Percentiles rank a stretch among this genome's conserved stretches.
phyloP scores from a whole-genome alignment of 1,140 invertebrate species.

The Trypoxylus dichotomus region DNA sequence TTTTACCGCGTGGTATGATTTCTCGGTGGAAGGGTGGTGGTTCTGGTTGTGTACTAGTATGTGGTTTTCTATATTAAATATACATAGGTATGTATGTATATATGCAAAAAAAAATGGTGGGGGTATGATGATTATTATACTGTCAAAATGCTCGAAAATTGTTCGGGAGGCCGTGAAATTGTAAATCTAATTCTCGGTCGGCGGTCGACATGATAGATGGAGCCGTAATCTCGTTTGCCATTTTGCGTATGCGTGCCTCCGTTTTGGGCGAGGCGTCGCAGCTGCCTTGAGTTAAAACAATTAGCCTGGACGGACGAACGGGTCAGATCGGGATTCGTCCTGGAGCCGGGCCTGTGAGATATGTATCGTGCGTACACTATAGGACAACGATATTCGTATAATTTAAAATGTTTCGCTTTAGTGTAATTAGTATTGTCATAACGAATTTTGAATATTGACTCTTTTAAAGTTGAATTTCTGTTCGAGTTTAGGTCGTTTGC shows the following conservation, averaged over 20 bases:
- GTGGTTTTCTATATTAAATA: neutral
- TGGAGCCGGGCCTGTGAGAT: no score
- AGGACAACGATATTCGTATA: no score
- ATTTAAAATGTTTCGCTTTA: no score
- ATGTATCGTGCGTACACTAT: no score
- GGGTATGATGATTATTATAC: no score
- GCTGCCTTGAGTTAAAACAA: neutral
- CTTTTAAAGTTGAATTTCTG: no score
- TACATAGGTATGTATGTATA: neutral
- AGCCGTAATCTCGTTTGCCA: slow-evolving; percentile 28
- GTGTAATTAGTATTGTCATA: no score
- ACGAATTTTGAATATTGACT: no score
- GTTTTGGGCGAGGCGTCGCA: neutral
- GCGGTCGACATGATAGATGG: slow-evolving; percentile 23
- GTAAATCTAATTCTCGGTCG: slow-evolving; percentile 28
- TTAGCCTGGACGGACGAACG: neutral
- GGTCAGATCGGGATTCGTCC: neutral
- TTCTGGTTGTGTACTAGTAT: slow-evolving; percentile 30
- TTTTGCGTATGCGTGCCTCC: neutral
- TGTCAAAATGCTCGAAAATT: neutral
- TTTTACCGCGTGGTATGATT: slow-evolving; percentile 44
- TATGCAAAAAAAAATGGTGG: neutral
- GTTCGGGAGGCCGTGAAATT: slow-evolving; percentile 23
- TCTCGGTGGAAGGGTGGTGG: slow-evolving; percentile 46
- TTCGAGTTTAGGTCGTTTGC: no score